These are phyloP conservation scores for Deroptyus accipitrinus DNA, from an alignment of 2,113 vertebrate species.

Conservation along the genomic window DNA sequence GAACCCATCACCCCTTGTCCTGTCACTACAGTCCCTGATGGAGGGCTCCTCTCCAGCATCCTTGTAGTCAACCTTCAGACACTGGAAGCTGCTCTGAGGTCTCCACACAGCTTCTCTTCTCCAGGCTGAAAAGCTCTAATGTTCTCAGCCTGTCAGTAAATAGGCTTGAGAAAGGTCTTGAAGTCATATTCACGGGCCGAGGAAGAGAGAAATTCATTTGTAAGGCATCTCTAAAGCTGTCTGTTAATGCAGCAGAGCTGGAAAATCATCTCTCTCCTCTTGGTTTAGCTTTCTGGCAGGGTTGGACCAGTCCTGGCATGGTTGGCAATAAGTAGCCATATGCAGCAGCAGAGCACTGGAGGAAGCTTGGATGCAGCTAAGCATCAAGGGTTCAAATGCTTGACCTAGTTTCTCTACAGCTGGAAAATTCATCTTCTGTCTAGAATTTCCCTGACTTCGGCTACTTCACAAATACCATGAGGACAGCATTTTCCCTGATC, in stretches of 20 bases:
- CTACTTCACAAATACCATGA: constrained; percentile 12
- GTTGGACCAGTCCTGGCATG: neutral
- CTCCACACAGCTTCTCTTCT: neutral
- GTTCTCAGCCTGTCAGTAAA: neutral
- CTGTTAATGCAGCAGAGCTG: neutral
- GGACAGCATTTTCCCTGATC: constrained; percentile 21
- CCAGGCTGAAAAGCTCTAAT: neutral
- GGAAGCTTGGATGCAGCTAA: neutral
- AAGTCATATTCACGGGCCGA: neutral
- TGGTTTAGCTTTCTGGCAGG: neutral
- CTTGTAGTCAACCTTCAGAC: neutral
- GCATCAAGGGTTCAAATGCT: neutral
- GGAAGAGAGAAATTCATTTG: neutral
- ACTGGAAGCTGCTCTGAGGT: neutral
- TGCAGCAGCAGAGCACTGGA: neutral
- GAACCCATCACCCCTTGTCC: too few relatives aligned
- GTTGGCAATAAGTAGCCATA: neutral
- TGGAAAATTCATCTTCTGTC: constrained; percentile 48
- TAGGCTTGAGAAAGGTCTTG: neutral
- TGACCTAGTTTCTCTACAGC: constrained; percentile 44
- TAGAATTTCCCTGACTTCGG: constrained; percentile 45
- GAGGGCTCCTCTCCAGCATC: neutral
- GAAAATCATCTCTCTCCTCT: neutral
- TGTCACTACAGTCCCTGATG: too few relatives aligned
- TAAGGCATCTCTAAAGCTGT: neutral